These are phyloP conservation scores for Monochamus alternatus DNA, from an alignment of 2,888 invertebrate genomes.

Conservation along the genomic window DNA sequence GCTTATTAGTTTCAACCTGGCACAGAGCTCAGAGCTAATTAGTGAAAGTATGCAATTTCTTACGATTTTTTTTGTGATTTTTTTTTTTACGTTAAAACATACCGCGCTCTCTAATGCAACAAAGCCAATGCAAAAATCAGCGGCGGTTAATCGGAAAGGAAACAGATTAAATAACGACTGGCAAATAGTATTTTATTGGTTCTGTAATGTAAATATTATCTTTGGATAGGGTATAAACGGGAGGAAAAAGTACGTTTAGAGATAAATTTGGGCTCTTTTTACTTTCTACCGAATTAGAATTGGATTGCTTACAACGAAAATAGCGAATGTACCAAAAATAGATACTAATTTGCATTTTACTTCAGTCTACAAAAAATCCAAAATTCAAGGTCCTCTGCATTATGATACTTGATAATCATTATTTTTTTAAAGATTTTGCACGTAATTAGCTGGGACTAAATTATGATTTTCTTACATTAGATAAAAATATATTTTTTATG, in stretches of 20 bases:
- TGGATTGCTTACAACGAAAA: not conserved
- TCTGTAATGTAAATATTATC: slow-evolving; percentile 32
- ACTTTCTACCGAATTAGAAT: not conserved
- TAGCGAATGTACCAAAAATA: slow-evolving; percentile 17
- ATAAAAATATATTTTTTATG: no score
- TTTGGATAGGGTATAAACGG: slow-evolving; percentile 6
- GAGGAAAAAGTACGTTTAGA: slow-evolving; percentile 21
- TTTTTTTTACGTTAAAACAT: slow-evolving; percentile 11
- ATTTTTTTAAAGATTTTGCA: not conserved
- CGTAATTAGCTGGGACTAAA: no score
- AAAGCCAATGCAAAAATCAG: slow-evolving; percentile 6
- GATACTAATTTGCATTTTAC: slow-evolving; percentile 15
- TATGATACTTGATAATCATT: not conserved
- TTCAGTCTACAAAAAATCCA: slow-evolving; percentile 10
- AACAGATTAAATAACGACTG: slow-evolving; percentile 25
- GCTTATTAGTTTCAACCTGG: slow-evolving; percentile 17
- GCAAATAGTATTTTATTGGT: slow-evolving; percentile 32
- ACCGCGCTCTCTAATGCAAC: slow-evolving; percentile 15
- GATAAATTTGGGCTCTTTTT: slow-evolving; percentile 30
- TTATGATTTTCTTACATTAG: no score
- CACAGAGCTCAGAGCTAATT: slow-evolving; percentile 14
- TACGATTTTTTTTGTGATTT: not conserved
- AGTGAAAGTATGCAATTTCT: slow-evolving; percentile 32
- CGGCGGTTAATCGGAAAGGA: slow-evolving; percentile 25
- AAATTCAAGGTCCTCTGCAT: slow-evolving; percentile 30